Evolutionary conservation across 2,888 invertebrate species (phyloP).

Genomic region (Trichopria drosophilae): DNA sequence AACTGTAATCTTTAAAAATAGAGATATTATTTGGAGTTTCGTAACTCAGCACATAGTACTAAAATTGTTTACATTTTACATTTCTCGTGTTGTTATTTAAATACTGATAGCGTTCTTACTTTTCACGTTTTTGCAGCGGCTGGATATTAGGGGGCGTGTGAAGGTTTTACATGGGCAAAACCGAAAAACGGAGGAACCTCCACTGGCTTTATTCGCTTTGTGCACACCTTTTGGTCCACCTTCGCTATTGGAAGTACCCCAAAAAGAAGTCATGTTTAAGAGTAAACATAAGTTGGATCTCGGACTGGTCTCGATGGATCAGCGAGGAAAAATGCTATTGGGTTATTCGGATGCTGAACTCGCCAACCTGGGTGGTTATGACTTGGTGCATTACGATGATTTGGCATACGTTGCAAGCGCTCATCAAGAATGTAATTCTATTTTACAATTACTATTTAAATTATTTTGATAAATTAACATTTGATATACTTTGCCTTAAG

Average conservation of each 20-base stretch:
- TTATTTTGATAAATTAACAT: not conserved
- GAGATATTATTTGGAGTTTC: too few species aligned
- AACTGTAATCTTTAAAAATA: too few species aligned
- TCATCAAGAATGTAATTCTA: slow-evolving; percentile 94
- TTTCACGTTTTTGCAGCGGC: slow-evolving; percentile 70
- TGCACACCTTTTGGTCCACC: slow-evolving; percentile 99
- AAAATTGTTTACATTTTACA: not conserved
- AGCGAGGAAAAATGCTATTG: slow-evolving; percentile 91
- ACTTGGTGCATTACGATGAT: slow-evolving; percentile 97
- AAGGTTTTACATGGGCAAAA: slow-evolving; percentile 96
- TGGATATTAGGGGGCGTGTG: slow-evolving; percentile 96
- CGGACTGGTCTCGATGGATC: slow-evolving; percentile 95
- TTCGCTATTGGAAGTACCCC: slow-evolving; percentile 92
- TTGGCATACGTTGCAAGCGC: slow-evolving; percentile 96
- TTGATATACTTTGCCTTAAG: too few species aligned
- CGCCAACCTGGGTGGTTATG: slow-evolving; percentile 93
- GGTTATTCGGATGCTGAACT: slow-evolving; percentile 92
- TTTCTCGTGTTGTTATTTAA: slow-evolving; percentile 5
- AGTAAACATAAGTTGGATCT: slow-evolving; percentile 98
- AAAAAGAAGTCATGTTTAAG: slow-evolving; percentile 99
- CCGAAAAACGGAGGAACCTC: slow-evolving; percentile 90
- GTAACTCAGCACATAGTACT: too few species aligned
- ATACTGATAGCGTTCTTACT: too few species aligned
- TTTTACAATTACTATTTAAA: too few species aligned
- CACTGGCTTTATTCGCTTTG: slow-evolving; percentile 92